Evolutionary conservation across 2,888 invertebrate species (phyloP), one percentile per base, ranked within the genome.

Genomic region (Lordiphosa andalusiaca): DNA sequence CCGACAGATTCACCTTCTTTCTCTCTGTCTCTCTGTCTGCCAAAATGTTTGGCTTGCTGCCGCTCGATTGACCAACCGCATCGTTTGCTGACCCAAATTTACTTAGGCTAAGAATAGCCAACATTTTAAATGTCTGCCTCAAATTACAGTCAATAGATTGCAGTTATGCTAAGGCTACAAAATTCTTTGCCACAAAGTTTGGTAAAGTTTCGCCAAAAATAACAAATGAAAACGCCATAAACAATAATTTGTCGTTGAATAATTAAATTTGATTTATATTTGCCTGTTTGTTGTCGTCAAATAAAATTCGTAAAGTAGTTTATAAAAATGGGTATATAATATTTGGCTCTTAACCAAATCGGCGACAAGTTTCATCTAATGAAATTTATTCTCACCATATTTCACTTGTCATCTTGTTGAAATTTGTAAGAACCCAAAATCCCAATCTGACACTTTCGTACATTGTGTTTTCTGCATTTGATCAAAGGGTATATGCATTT

Each of bases 11-110:
- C 40, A 21, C 30, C 9, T 5, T 25, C 7, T 19, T 9, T 42
- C 37, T 46, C 5, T 39, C 12, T 46, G 13, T 41, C 16, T 36
- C 19, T 41, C n/a, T 13, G 39, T 50, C 53, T 66, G 81, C 60
- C 60, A 69, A 76, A 67, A 69, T 69, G 63, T 73, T 76, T 73
- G 69, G 50, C 25, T 25, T 25, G 25, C 25, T 6, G 7, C 25
- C 7, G 25, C 44, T 59, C 48, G 36, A 48, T 49, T 71, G 58
- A 56, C 69, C 59, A 54, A 64, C 46, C 65, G 48, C 62, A 72
- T 60, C 73, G 70, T 66, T 66, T 76, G 63, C 64, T 84, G 84
- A 76, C 76, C 76, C 74, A 81, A 74, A 73, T 77, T 65, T 42
- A 6, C 16, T 13, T 42, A 19, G 52, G 54, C 84, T 77, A 77